Percentiles rank a stretch among this genome's conserved stretches.
These are phyloP conservation scores for Aphelinus certus DNA, from an alignment of 1,140 invertebrate genomes.

Conservation along the genomic window DNA sequence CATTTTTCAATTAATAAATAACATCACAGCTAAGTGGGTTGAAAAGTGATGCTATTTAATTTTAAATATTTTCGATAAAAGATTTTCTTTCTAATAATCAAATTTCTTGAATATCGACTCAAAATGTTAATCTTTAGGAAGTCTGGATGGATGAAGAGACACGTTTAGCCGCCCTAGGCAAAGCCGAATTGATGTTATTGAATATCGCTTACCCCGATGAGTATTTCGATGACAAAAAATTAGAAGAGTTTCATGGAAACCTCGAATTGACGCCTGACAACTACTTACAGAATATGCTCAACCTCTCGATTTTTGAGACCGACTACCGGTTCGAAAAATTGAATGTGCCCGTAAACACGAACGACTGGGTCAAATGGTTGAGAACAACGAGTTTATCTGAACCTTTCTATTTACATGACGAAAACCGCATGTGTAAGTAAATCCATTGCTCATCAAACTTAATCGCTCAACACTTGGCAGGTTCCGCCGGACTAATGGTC, in stretches of 20 bases:
- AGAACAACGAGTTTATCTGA: constrained; percentile 80
- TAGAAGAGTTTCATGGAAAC: constrained; percentile 81
- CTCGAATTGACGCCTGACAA: constrained; percentile 75
- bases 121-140: constrained; percentile 63
- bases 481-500: too few species aligned
- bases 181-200: constrained; percentile 77
- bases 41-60: too few species aligned
- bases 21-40: too few species aligned
- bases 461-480: too few species aligned
- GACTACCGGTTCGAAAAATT: constrained; percentile 82
- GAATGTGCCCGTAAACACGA: constrained; percentile 82
- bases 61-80: too few species aligned
- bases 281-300: constrained; percentile 79
- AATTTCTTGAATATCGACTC: too few species aligned
- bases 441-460: neutral
- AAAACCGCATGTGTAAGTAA: constrained; percentile 79
- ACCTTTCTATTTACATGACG: constrained; percentile 79
- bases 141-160: constrained; percentile 92
- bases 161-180: constrained; percentile 74
- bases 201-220: constrained; percentile 88
- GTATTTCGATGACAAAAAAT: constrained; percentile 77
- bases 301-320: constrained; percentile 78
- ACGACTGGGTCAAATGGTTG: constrained; percentile 82
- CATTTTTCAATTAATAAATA: too few species aligned
- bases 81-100: too few species aligned